These are phyloP conservation scores for Zaprionus ghesquierei DNA, from an alignment of 1,140 invertebrate species.

Conservation along the genomic window DNA sequence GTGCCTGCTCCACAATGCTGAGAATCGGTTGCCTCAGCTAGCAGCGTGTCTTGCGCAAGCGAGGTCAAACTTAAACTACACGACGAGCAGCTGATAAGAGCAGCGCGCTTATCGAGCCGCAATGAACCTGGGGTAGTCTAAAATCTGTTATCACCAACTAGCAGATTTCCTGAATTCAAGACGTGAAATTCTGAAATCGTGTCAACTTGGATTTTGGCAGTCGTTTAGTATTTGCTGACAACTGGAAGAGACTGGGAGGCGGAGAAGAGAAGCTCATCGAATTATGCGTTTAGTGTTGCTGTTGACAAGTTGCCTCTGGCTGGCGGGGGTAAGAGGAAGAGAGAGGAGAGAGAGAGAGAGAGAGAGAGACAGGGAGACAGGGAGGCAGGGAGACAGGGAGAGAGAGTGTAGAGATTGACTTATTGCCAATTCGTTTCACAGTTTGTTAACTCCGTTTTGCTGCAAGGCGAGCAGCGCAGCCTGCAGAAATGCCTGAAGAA, in stretches of 20 bases:
- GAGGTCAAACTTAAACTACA: constrained; percentile 59
- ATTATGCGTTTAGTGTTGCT: constrained; percentile 13
- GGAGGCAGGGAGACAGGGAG: no score
- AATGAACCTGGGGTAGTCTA: constrained; percentile 41
- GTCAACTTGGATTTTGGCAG: constrained; percentile 40
- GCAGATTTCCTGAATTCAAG: not conserved
- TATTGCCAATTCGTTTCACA: not conserved
- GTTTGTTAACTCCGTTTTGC: constrained; percentile 15
- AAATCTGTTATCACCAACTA: constrained; percentile 56
- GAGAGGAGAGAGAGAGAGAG: not conserved
- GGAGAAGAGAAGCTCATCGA: constrained; percentile 2
- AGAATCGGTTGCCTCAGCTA: constrained; percentile 39
- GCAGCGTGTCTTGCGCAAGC: constrained; percentile 51
- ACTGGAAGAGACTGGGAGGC: constrained; percentile 35
- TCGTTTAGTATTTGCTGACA: constrained; percentile 56
- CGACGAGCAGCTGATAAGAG: constrained; percentile 38
- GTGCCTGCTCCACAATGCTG: constrained; percentile 16
- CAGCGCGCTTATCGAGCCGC: constrained; percentile 37
- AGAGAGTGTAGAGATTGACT: no score
- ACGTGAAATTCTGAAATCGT: not conserved
- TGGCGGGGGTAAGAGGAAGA: constrained; percentile 26
- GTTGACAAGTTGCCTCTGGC: constrained; percentile 10
- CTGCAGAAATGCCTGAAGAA: constrained; percentile 53
- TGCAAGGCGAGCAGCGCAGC: constrained; percentile 32
- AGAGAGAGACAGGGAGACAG: no score